phyloP scores from a whole-genome alignment of 2,797 vertebrate genomes.

The Botia almorhae region DNA sequence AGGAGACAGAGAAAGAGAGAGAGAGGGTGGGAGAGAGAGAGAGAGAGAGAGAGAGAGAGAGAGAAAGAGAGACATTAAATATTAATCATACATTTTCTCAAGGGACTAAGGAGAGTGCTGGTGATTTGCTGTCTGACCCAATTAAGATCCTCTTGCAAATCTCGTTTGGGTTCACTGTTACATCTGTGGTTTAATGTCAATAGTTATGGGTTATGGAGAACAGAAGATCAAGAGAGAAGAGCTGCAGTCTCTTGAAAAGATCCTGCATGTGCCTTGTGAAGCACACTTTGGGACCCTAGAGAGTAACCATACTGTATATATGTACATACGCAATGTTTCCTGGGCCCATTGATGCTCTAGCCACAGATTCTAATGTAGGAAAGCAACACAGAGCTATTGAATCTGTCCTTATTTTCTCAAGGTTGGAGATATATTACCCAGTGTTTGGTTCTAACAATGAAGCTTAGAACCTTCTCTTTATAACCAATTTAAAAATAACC shows the following conservation, averaged over 20 bases:
- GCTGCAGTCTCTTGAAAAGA: background rate
- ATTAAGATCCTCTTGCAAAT: slow-evolving; percentile 70
- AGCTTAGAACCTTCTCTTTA: background rate
- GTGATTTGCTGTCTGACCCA: slow-evolving; percentile 72
- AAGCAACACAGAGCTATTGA: slow-evolving; percentile 13
- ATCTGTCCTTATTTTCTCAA: slow-evolving; percentile 33
- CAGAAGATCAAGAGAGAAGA: slow-evolving; percentile 50
- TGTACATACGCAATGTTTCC: background rate
- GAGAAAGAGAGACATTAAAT: slow-evolving; percentile 73
- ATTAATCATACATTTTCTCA: slow-evolving; percentile 72
- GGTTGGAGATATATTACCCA: slow-evolving; percentile 17
- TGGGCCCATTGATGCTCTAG: background rate
- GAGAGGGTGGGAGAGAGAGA: slow-evolving; percentile 1
- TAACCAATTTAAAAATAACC: slow-evolving; percentile 22
- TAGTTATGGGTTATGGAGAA: slow-evolving; percentile 45
- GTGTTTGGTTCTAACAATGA: slow-evolving; percentile 31
- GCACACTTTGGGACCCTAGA: background rate
- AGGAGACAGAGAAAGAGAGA: too few species aligned
- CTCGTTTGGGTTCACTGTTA: slow-evolving; percentile 56
- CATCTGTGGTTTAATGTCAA: slow-evolving; percentile 45
- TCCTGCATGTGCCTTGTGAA: background rate
- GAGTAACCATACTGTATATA: background rate
- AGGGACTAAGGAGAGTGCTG: slow-evolving; percentile 64
- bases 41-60: slow-evolving; percentile 41
- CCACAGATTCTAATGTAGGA: too few species aligned